phyloP scores from a whole-genome alignment of 30 jellyfish, hydroid and myxozoan species.

The Catostylus mosaicus region DNA sequence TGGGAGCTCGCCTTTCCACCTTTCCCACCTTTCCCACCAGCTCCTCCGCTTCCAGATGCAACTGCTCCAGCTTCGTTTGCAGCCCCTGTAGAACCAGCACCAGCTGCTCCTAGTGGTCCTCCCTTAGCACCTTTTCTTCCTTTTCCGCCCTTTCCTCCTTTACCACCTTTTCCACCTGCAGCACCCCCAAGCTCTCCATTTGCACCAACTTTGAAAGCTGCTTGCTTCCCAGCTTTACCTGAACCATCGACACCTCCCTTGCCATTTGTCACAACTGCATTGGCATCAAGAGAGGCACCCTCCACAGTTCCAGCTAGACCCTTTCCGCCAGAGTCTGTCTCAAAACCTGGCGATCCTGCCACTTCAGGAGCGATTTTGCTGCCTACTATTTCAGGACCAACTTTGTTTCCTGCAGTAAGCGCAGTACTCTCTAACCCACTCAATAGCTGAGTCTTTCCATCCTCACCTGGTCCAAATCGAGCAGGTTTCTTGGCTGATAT shows the following conservation, averaged over 20 bases:
- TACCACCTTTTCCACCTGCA: constrained; percentile 41
- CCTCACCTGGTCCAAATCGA: constrained; percentile 70
- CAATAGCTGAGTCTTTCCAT: constrained; percentile 62
- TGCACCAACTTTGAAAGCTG: constrained; percentile 55
- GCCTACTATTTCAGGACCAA: constrained; percentile 54
- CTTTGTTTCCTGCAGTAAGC: constrained; percentile 36
- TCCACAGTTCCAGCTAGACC: constrained; percentile 75
- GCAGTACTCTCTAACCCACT: constrained; percentile 43
- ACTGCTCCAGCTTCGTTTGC: constrained; percentile 37
- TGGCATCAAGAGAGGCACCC: constrained; percentile 69
- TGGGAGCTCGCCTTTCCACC: constrained; percentile 53
- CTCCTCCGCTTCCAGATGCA: constrained; percentile 71
- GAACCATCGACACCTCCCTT: constrained; percentile 26
- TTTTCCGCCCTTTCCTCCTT: constrained; percentile 49
- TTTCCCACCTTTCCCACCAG: constrained; percentile 45
- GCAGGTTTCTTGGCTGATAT: constrained; percentile 51
- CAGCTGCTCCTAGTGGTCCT: constrained; percentile 63
- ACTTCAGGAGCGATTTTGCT: constrained; percentile 52
- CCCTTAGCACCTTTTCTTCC: constrained; percentile 40
- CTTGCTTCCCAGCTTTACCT: constrained; percentile 19
- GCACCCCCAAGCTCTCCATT: constrained; percentile 67
- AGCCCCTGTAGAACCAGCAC: constrained; percentile 56
- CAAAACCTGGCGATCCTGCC: constrained; percentile 58
- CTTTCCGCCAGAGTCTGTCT: constrained; percentile 54
- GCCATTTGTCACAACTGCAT: constrained; percentile 43